Evolutionary conservation across 2,888 invertebrate genomes (phyloP).

Genomic region (Liodrosophila aerea): DNA sequence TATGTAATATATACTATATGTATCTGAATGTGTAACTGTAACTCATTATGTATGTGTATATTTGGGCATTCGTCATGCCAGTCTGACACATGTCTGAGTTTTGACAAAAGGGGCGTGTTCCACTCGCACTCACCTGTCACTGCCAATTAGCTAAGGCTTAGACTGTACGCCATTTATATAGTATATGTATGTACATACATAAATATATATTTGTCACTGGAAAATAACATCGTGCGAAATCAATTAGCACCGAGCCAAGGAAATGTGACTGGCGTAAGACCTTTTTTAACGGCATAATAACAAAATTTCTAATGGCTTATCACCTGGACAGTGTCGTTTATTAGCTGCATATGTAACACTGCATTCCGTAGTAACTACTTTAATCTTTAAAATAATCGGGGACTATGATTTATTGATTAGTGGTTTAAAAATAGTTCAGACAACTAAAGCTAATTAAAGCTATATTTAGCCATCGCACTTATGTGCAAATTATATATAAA

Average conservation of each 20-base stretch:
- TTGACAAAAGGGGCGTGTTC: conserved; percentile 26
- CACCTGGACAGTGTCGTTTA: conserved; percentile 8
- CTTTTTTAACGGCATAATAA: conserved; percentile 14
- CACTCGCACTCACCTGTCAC: conserved; percentile 12
- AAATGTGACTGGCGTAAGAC: conserved; percentile 27
- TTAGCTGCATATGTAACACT: too few relatives aligned
- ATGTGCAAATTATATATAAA: too few relatives aligned
- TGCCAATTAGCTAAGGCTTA: conserved; percentile 36
- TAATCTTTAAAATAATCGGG: too few relatives aligned
- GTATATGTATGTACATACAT: conserved; percentile 18
- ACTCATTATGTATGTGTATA: not conserved
- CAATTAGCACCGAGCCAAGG: conserved; percentile 40
- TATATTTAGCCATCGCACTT: too few relatives aligned
- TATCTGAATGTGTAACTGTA: not conserved
- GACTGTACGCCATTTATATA: conserved; percentile 12
- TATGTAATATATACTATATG: too few relatives aligned
- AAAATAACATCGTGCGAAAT: conserved; percentile 41
- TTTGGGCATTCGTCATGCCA: conserved; percentile 37
- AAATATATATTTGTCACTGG: conserved; percentile 40
- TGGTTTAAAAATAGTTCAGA: too few relatives aligned
- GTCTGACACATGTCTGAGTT: conserved; percentile 28
- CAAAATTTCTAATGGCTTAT: conserved; percentile 22
- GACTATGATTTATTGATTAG: not conserved
- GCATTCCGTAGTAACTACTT: too few relatives aligned
- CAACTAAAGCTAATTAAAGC: not conserved